Percentiles rank a stretch among this genome's conserved stretches.
phyloP scores from a whole-genome alignment of 2,888 invertebrate genomes.

The Syrista parreyssii region DNA sequence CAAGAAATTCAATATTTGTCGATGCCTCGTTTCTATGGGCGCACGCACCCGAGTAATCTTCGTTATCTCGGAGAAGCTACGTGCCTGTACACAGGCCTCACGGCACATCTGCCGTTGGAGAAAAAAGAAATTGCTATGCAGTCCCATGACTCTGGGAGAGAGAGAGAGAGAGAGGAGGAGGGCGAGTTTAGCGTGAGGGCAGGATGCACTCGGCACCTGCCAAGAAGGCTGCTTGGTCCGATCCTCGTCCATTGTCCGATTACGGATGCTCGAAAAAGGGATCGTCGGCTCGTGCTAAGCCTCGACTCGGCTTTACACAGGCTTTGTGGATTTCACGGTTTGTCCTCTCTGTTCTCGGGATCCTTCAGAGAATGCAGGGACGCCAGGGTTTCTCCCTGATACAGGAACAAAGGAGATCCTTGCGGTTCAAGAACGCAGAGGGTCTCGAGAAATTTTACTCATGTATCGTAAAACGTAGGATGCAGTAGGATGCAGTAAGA shows the following conservation, averaged over 20 bases:
- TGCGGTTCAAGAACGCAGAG: background rate
- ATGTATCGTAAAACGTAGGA: background rate
- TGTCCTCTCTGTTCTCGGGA: background rate
- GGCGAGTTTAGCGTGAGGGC: background rate
- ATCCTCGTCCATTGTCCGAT: background rate
- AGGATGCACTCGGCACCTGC: constrained; percentile 2
- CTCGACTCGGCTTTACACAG: background rate
- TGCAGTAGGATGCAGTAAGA: background rate
- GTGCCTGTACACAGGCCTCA: constrained; percentile 25
- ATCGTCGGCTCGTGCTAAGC: constrained; percentile 1
- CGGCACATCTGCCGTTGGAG: constrained; percentile 28
- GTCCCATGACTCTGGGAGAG: background rate
- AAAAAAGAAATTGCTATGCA: constrained; percentile 29
- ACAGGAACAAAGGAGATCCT: background rate
- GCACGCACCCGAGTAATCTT: constrained; percentile 27
- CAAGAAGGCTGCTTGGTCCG: background rate
- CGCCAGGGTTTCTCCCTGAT: background rate
- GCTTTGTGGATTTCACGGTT: constrained; percentile 5
- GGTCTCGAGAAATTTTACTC: background rate
- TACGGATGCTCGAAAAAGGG: background rate
- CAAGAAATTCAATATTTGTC: constrained; percentile 19
- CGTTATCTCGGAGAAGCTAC: constrained; percentile 36
- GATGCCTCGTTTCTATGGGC: background rate
- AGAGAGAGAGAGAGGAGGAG: background rate
- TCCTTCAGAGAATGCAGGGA: background rate